Conservation (phyloP, 53 echinoderm and acorn worm species). For the Paracentrotus lividus region DNA sequence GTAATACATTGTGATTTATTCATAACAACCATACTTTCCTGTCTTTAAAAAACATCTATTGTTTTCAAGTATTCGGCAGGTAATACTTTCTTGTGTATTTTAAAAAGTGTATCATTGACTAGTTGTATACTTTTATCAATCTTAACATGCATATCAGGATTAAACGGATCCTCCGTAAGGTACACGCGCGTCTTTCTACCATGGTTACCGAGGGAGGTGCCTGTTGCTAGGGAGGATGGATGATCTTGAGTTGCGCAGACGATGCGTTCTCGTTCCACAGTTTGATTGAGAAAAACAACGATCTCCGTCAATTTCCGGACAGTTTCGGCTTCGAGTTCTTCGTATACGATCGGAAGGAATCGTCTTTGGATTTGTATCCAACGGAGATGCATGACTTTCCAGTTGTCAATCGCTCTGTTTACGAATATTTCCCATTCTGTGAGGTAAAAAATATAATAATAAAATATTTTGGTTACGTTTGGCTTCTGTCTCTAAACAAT, state of each 20-base stretch:
- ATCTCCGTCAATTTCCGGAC: slow-evolving; percentile 73
- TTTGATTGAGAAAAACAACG: slow-evolving; percentile 72
- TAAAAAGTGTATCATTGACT: slow-evolving; percentile 39
- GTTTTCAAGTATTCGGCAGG: slow-evolving; percentile 25
- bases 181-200: slow-evolving; percentile 79
- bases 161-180: slow-evolving; percentile 64
- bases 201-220: slow-evolving; percentile 81
- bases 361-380: slow-evolving; percentile 75
- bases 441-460: not conserved
- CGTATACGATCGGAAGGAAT: slow-evolving; percentile 76
- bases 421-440: slow-evolving; percentile 79
- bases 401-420: slow-evolving; percentile 55
- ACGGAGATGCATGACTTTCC: slow-evolving; percentile 74
- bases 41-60: slow-evolving; percentile 11
- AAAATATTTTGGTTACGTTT: too few relatives aligned
- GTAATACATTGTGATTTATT: too few relatives aligned
- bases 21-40: not conserved
- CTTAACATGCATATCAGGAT: not conserved
- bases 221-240: slow-evolving; percentile 82
- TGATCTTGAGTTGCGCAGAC: slow-evolving; percentile 82
- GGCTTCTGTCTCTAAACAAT: too few relatives aligned
- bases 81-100: not conserved
- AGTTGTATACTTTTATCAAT: slow-evolving; percentile 28
- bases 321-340: slow-evolving; percentile 75
- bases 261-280: slow-evolving; percentile 64